Percentiles rank a stretch among this genome's conserved stretches.
Conservation (phyloP, 2,888 invertebrate genomes). For the Eristalis pertinax region DNA sequence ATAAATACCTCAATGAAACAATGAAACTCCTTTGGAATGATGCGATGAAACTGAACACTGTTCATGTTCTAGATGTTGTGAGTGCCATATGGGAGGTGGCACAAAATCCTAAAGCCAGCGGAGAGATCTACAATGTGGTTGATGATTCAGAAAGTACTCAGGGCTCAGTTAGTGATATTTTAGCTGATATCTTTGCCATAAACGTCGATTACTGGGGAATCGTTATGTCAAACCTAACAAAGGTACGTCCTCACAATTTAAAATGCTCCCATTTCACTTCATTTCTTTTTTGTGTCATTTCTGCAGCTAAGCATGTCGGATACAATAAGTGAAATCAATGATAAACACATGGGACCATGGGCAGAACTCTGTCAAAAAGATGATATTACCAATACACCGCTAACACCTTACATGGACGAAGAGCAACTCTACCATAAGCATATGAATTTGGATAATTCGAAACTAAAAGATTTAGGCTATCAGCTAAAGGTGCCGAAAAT, state of each 20-base stretch:
- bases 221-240: conserved; percentile 90
- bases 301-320: conserved; percentile 88
- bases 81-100: conserved; percentile 90
- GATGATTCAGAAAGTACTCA: conserved; percentile 93
- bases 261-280: not conserved
- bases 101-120: conserved; percentile 82
- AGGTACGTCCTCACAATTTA: conserved; percentile 82
- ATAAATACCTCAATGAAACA: conserved; percentile 92
- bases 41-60: conserved; percentile 91
- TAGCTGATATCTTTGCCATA: conserved; percentile 92
- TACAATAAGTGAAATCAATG: conserved; percentile 94
- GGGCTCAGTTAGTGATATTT: conserved; percentile 89
- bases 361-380: conserved; percentile 91
- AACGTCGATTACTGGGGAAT: conserved; percentile 94
- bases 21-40: conserved; percentile 96
- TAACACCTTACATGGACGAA: conserved; percentile 93
- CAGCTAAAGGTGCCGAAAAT: conserved; percentile 84
- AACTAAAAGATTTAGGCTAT: conserved; percentile 85
- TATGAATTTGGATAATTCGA: conserved; percentile 87
- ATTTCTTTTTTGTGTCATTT: conserved; percentile 24
- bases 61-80: conserved; percentile 93
- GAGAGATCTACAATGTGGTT: conserved; percentile 90
- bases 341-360: conserved; percentile 96
- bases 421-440: conserved; percentile 92
- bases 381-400: conserved; percentile 90